phyloP scores from a whole-genome alignment of 2,113 vertebrate genomes.

The Megaptera novaeangliae region DNA sequence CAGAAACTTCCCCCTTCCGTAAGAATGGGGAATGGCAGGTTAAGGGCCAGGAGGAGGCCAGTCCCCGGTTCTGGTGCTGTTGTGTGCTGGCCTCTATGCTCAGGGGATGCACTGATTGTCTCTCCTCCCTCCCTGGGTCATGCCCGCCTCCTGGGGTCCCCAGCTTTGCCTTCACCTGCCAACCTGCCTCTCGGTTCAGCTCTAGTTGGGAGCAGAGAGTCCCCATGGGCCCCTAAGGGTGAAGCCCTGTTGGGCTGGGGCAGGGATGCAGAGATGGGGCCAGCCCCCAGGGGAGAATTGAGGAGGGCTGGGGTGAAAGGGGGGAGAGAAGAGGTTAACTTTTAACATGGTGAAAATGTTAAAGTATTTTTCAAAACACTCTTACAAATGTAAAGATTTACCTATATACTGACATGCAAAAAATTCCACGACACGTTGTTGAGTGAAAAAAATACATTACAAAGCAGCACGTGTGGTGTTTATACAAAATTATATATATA shows the following conservation, averaged over 20 bases:
- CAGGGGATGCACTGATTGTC: background rate
- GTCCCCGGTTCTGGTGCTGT: background rate
- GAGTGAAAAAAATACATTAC: conserved; percentile 2
- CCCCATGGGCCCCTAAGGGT: conserved; percentile 52
- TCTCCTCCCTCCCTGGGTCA: background rate
- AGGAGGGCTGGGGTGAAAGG: background rate
- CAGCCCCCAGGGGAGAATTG: conserved; percentile 30
- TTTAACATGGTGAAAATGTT: background rate
- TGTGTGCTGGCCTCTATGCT: background rate
- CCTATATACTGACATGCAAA: conserved; percentile 20
- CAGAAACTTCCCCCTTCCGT: background rate
- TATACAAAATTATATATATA: background rate
- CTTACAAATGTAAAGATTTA: conserved; percentile 49
- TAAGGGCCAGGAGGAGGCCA: background rate
- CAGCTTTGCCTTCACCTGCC: conserved; percentile 11
- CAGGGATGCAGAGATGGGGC: conserved; percentile 44
- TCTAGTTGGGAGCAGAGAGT: conserved; percentile 72
- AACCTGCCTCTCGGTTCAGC: conserved; percentile 70
- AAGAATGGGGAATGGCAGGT: background rate
- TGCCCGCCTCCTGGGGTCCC: conserved; percentile 52
- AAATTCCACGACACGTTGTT: conserved; percentile 42
- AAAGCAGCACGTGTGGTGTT: background rate
- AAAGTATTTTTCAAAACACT: conserved; percentile 18
- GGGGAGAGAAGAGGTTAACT: background rate
- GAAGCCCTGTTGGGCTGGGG: conserved; percentile 52